Conservation (phyloP, 2,113 vertebrate species). For the Oryctolagus cuniculus region DNA sequence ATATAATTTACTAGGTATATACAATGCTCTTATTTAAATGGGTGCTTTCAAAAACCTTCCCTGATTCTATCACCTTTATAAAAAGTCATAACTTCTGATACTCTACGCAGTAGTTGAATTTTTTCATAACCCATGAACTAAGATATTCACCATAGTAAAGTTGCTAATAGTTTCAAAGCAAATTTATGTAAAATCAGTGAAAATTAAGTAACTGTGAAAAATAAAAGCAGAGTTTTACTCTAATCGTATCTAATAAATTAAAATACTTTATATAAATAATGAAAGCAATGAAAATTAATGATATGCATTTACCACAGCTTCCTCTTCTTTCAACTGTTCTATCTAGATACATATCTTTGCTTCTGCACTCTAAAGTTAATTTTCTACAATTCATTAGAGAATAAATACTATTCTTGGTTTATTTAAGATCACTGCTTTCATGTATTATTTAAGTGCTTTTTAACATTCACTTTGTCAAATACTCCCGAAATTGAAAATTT, state of each 20-base stretch:
- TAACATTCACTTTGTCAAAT: neutral
- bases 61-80: neutral
- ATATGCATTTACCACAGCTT: neutral
- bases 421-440: neutral
- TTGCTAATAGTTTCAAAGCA: neutral
- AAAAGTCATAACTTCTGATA: neutral
- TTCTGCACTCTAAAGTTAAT: neutral
- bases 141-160: neutral
- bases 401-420: neutral
- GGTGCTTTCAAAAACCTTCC: neutral
- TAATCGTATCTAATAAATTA: neutral
- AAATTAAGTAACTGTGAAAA: conserved; percentile 12
- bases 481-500: neutral
- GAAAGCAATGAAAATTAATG: neutral
- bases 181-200: conserved; percentile 41
- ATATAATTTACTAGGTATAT: neutral
- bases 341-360: neutral
- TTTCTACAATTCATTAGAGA: neutral
- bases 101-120: neutral
- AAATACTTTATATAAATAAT: neutral
- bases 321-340: neutral
- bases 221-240: neutral
- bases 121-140: neutral
- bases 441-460: neutral
- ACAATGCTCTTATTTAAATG: neutral